These are phyloP conservation scores for Onychomys leucogaster DNA, from an alignment of 2,797 vertebrate genomes.

Conservation along the genomic window DNA sequence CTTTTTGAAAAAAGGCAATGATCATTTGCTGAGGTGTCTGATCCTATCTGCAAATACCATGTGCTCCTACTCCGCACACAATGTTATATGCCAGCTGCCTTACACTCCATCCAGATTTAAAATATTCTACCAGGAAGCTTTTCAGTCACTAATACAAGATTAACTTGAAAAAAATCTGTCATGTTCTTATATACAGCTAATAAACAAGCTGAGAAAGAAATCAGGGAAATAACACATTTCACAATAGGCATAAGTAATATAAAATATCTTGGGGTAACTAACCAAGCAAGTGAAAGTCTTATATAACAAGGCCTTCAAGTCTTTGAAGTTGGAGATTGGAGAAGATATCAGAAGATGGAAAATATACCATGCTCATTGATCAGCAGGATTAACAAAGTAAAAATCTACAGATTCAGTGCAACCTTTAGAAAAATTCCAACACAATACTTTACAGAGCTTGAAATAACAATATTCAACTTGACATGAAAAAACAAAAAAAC, in stretches of 20 bases:
- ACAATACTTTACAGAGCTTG: not conserved
- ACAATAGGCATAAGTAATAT: not conserved
- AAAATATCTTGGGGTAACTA: not conserved
- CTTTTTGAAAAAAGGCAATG: not conserved
- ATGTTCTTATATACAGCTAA: not conserved
- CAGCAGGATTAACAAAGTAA: not conserved
- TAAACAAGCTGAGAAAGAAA: not conserved
- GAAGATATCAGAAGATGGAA: not conserved
- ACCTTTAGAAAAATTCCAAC: not conserved
- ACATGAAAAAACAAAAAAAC: not conserved
- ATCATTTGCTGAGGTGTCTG: not conserved
- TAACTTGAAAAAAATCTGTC: not conserved
- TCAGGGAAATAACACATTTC: not conserved
- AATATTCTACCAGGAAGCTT: not conserved
- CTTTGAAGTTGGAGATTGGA: not conserved
- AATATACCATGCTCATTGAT: not conserved
- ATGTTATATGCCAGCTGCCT: fast-evolving
- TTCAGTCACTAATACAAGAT: not conserved
- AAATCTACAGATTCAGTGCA: not conserved
- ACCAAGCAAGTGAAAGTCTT: not conserved
- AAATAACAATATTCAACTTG: not conserved
- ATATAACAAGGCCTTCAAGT: not conserved
- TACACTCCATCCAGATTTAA: not conserved
- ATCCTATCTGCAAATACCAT: fast-evolving
- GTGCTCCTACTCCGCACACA: fast-evolving